Percentiles rank a stretch among this genome's conserved stretches.
Conservation (phyloP, 30 jellyfish, hydroid and myxozoan genomes). For the Calvadosia cruxmelitensis region DNA sequence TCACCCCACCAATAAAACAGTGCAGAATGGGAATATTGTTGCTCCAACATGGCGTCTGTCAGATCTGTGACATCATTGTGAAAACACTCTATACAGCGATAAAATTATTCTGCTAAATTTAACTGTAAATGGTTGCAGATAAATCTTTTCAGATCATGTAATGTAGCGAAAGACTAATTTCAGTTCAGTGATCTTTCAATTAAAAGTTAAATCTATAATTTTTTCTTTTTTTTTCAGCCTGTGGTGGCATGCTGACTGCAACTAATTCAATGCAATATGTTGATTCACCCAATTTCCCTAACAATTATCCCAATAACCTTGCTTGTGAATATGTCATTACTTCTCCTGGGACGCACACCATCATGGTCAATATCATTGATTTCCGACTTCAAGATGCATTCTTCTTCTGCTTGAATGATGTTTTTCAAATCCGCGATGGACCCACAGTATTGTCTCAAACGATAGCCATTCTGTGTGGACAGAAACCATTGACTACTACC, state of each 20-base stretch:
- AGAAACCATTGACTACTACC: background rate
- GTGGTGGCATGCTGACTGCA: slow-evolving; percentile 45
- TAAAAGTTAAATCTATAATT: too few relatives aligned
- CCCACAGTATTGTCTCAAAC: slow-evolving; percentile 22
- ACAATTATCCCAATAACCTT: slow-evolving; percentile 20
- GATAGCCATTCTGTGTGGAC: slow-evolving; percentile 16
- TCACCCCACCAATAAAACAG: too few relatives aligned
- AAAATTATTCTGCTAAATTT: too few relatives aligned
- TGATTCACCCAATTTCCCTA: slow-evolving; percentile 41
- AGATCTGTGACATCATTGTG: too few relatives aligned
- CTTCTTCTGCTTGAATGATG: slow-evolving; percentile 25
- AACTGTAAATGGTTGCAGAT: too few relatives aligned
- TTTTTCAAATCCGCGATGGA: slow-evolving; percentile 34
- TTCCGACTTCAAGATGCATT: slow-evolving; percentile 27
- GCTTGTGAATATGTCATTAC: slow-evolving; percentile 39
- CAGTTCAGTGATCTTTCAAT: too few relatives aligned
- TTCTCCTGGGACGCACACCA: slow-evolving; percentile 27
- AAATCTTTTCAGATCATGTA: too few relatives aligned
- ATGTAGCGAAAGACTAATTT: too few relatives aligned
- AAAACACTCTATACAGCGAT: too few relatives aligned
- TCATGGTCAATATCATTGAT: slow-evolving; percentile 23
- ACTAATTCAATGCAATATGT: slow-evolving; percentile 20
- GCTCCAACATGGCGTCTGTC: too few relatives aligned
- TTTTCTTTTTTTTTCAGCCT: slow-evolving; percentile 11
- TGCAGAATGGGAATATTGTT: too few relatives aligned